Conservation (phyloP, 2,888 invertebrate species). For the Formica aserva region DNA sequence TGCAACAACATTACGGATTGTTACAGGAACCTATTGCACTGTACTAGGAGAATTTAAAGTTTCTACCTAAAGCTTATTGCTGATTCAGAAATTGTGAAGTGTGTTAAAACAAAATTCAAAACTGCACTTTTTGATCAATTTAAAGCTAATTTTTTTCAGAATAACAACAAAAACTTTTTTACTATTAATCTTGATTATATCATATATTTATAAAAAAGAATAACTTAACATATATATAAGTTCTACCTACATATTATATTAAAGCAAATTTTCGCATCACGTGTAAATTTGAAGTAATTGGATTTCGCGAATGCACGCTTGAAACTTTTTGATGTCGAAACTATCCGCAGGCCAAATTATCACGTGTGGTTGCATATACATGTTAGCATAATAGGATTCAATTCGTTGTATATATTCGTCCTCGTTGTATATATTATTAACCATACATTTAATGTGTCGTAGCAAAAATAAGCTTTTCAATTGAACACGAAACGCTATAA, state of each 20-base stretch:
- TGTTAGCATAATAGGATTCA: conserved; percentile 9
- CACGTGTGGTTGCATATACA: neutral
- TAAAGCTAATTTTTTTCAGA: neutral
- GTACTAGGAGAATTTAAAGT: conserved; percentile 14
- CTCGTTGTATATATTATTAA: neutral
- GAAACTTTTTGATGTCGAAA: conserved; percentile 4
- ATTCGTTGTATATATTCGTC: neutral
- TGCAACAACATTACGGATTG: conserved; percentile 19
- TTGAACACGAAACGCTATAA: neutral
- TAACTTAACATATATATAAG: neutral
- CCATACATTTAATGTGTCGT: neutral
- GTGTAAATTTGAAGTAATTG: neutral
- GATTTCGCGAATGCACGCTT: neutral
- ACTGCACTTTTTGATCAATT: neutral
- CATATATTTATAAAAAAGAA: conserved; percentile 2
- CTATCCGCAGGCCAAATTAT: neutral
- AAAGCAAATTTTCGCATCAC: neutral
- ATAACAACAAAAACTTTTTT: neutral
- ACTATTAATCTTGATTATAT: neutral
- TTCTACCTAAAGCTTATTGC: neutral
- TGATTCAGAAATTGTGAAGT: neutral
- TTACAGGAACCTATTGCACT: neutral
- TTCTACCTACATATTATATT: neutral
- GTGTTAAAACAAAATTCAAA: neutral
- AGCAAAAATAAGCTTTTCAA: neutral